Evolutionary conservation across 2,888 invertebrate genomes (phyloP).

Genomic region (Caenorhabditis sulstoni): DNA sequence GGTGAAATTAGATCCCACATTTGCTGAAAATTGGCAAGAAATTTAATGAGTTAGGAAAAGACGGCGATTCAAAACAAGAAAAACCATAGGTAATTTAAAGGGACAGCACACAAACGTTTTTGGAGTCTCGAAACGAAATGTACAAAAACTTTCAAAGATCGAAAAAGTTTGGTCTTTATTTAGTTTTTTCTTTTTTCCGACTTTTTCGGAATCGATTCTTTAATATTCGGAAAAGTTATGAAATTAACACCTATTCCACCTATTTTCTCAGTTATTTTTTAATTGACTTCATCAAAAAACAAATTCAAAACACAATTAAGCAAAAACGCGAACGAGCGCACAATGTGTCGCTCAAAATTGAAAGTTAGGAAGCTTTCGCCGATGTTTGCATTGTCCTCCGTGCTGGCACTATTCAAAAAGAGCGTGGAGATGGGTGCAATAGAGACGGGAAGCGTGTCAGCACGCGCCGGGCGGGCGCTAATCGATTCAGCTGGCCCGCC

Average conservation of each 20-base stretch:
- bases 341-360: too few species aligned
- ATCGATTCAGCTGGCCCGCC: constrained; percentile 18
- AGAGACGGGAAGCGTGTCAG: constrained; percentile 33
- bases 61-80: not conserved
- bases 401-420: constrained; percentile 20
- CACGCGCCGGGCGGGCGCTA: not conserved
- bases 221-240: too few species aligned
- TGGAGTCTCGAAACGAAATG: not conserved
- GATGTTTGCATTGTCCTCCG: constrained; percentile 2
- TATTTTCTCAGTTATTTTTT: too few species aligned
- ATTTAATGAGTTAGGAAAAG: not conserved
- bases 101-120: not conserved
- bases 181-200: too few species aligned
- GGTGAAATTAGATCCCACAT: constrained; percentile 37
- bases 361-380: too few species aligned
- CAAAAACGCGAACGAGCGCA: too few species aligned
- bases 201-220: too few species aligned
- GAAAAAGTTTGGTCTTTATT: too few species aligned
- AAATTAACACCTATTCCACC: too few species aligned
- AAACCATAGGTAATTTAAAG: constrained; percentile 7
- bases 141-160: too few species aligned
- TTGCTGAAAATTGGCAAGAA: not conserved
- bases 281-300: too few species aligned
- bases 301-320: too few species aligned
- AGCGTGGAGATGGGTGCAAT: constrained; percentile 12